Evolutionary conservation across 2,888 invertebrate genomes (phyloP).

Genomic region (Phoenoteleia sp.): DNA sequence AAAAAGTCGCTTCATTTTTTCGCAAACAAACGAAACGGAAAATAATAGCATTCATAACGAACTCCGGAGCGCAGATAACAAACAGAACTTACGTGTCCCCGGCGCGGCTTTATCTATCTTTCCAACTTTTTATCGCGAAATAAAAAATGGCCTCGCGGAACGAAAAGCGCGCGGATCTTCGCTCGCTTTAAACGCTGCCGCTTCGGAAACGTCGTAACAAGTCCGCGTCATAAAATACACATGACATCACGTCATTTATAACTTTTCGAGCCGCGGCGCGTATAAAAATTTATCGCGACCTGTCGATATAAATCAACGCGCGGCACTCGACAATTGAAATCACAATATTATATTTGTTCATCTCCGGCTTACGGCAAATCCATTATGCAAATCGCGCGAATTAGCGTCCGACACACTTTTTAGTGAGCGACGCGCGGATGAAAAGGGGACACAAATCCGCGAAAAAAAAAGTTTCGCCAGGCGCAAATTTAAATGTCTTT

Average conservation of each 20-base stretch:
- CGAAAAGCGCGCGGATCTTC: neutral
- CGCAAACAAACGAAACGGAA: neutral
- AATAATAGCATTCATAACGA: neutral
- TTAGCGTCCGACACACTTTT: conserved; percentile 21
- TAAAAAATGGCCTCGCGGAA: neutral
- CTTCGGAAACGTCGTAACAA: too few species aligned
- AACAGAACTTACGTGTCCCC: neutral
- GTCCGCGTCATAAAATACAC: conserved; percentile 12
- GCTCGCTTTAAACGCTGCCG: conserved; percentile 5
- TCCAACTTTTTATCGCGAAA: neutral
- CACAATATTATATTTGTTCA: conserved; percentile 18
- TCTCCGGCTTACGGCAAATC: neutral
- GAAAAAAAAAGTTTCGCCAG: too few species aligned
- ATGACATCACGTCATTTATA: conserved; percentile 4
- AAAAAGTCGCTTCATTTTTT: too few species aligned
- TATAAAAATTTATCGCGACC: conserved; percentile 19
- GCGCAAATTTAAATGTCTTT: conserved; percentile 40
- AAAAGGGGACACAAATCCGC: neutral
- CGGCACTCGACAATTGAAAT: conserved; percentile 36
- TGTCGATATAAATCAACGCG: conserved; percentile 18
- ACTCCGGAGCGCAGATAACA: neutral
- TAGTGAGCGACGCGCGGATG: neutral
- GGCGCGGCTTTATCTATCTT: neutral
- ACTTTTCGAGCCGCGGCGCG: neutral
- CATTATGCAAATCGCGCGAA: conserved; percentile 33